Conservation (phyloP, 2,113 vertebrate species). For the Camelus bactrianus region DNA sequence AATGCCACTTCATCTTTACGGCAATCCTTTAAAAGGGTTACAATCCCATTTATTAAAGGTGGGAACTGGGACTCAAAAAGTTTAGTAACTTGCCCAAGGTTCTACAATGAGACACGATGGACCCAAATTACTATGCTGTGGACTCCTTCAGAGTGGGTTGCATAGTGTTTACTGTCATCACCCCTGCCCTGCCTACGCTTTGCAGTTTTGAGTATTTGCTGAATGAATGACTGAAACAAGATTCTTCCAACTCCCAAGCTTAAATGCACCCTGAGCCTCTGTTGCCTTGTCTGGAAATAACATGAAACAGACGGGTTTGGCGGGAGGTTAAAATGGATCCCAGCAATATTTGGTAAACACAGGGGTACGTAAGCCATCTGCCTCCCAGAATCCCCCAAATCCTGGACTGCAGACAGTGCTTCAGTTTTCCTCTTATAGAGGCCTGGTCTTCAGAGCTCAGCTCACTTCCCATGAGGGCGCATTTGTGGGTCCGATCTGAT, state of each 20-base stretch:
- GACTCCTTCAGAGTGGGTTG: not conserved
- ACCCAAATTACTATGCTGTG: no score
- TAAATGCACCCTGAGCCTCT: not conserved
- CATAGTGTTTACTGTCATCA: accelerated
- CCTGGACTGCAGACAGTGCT: not conserved
- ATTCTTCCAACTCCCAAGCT: not conserved
- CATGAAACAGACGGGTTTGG: not conserved
- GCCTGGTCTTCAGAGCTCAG: not conserved
- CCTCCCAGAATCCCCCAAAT: not conserved
- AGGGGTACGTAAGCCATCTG: not conserved
- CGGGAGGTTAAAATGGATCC: not conserved
- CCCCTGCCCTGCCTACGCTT: not conserved
- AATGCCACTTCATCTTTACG: not conserved
- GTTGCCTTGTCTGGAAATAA: not conserved
- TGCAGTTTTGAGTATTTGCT: not conserved
- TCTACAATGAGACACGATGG: no score
- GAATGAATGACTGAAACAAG: not conserved
- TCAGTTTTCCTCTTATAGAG: not conserved
- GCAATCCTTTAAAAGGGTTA: not conserved
- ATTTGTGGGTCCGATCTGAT: not conserved
- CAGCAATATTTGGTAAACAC: not conserved
- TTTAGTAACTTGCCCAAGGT: not conserved
- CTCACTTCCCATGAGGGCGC: not conserved
- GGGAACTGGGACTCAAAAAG: not conserved
- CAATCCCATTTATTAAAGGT: not conserved